Evolutionary conservation across 2,888 invertebrate genomes (phyloP).

Genomic region (Ischnura elegans): DNA sequence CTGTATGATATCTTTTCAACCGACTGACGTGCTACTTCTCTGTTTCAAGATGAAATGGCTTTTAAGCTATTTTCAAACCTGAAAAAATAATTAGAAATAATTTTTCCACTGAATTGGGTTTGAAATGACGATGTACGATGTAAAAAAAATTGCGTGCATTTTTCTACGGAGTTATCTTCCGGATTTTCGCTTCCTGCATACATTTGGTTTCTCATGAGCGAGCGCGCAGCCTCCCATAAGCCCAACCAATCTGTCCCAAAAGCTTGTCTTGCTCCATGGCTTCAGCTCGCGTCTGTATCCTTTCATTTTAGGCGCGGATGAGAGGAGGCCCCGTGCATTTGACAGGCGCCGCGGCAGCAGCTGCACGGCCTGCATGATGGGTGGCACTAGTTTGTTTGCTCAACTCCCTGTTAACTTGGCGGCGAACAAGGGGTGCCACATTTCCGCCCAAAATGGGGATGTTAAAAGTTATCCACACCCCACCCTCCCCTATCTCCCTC

Average conservation of each 20-base stretch:
- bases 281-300: conserved; percentile 6
- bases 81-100: no score
- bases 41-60: no score
- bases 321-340: background rate
- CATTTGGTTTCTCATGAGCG: background rate
- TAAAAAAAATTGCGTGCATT: background rate
- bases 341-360: conserved; percentile 29
- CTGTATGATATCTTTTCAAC: no score
- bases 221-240: background rate
- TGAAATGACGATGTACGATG: no score
- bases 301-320: background rate
- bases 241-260: background rate
- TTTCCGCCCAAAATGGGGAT: conserved; percentile 37
- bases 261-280: background rate
- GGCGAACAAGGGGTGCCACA: conserved; percentile 55
- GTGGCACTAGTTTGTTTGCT: conserved; percentile 56
- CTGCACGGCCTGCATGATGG: conserved; percentile 58
- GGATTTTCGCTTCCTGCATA: background rate
- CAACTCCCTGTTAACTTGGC: conserved; percentile 22
- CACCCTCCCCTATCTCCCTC: background rate
- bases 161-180: background rate
- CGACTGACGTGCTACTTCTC: no score
- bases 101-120: no score
- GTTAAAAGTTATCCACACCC: background rate
- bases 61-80: no score